A percentile compares a stretch with the other conserved stretches of the same genome.
Evolutionary conservation across 1,140 invertebrate species (phyloP).

Genomic region (Drosophila lowei): DNA sequence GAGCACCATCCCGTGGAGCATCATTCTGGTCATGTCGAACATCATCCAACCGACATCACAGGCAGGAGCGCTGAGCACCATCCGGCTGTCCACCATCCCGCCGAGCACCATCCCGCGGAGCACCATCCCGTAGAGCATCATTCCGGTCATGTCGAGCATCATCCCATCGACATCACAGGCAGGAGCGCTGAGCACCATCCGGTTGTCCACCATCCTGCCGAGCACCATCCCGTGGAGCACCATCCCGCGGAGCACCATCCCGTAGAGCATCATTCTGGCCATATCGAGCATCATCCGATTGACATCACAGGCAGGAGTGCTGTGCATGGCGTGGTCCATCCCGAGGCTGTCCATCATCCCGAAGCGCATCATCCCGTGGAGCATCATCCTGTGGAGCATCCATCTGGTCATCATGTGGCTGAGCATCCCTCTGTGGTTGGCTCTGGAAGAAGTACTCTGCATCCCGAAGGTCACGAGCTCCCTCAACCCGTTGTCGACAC

Average conservation of each 20-base stretch:
- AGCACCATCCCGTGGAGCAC: constrained; percentile 11
- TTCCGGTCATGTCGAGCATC: constrained; percentile 13
- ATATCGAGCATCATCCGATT: not conserved
- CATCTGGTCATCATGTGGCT: constrained; percentile 14
- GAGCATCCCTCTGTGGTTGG: too few relatives aligned
- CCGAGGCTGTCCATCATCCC: constrained; percentile 16
- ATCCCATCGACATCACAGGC: not conserved
- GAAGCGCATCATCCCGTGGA: constrained; percentile 31
- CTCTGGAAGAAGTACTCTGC: constrained; percentile 45
- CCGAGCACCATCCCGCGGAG: constrained; percentile 28
- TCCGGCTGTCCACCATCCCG: constrained; percentile 6
- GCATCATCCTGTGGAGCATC: constrained; percentile 10
- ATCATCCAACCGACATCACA: not conserved
- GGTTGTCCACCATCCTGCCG: not conserved
- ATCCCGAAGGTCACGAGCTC: not conserved
- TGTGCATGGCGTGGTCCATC: constrained; percentile 12
- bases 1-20: constrained; percentile 25
- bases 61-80: constrained; percentile 17
- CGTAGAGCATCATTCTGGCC: constrained; percentile 19
- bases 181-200: constrained; percentile 8
- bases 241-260: constrained; percentile 32
- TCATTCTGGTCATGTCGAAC: constrained; percentile 9
- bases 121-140: constrained; percentile 21
- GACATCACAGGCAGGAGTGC: constrained; percentile 12
- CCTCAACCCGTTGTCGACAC: constrained; percentile 75